Evolutionary conservation across 2,797 vertebrate genomes (phyloP), one percentile per base, ranked within the genome.

Genomic region (Pseudochirops cupreus): DNA sequence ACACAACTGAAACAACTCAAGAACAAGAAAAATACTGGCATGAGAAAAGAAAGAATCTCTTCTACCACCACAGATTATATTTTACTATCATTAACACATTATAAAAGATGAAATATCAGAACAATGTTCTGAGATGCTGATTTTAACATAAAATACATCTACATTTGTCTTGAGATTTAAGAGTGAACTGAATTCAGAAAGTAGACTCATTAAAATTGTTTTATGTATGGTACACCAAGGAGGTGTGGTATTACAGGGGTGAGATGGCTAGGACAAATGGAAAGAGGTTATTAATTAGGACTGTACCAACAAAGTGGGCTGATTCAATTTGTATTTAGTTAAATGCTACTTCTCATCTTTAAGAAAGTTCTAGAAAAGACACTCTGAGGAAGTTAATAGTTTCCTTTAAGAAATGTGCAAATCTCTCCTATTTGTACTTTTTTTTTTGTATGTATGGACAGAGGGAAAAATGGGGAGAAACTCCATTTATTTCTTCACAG

Each of bases 401-500:
- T 98, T 97, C 62, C 97, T 96, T 96, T 97, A 98, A 98, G 96
- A 98, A 98, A 98, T 96, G 96, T 90, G 96, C 96, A 98, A 96
- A 97, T 98, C 97, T 97, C 98, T 97, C 93, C 92, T 93, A 97
- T 97, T 98, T 97, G 91, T 93, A 93, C 29, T 92, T 95, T 94
- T 92, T 93, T 92, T 94, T 94, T 96, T 94, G 82, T 50, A 50
- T 54, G 59, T 93, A 46, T 82, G 53, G 46, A 52, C 82, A 26
- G 91, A 93, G 91, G 93, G 50, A 90, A 91, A 91, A 89, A 90
- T 94, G 94, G 18, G 13, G 94, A 98, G 92, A 95, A 96, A 97
- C 97, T 98, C 98, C 96, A 98, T 99, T 99, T 98, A 97, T 98
- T 98, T 98, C 97, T 98, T 99, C 96, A 93, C 95, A 97, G 97